Percentiles rank a stretch among this genome's conserved stretches.
Evolutionary conservation across 35 echinoderm and acorn worm genomes (phyloP).

Genomic region (Strongylocentrotus purpuratus): DNA sequence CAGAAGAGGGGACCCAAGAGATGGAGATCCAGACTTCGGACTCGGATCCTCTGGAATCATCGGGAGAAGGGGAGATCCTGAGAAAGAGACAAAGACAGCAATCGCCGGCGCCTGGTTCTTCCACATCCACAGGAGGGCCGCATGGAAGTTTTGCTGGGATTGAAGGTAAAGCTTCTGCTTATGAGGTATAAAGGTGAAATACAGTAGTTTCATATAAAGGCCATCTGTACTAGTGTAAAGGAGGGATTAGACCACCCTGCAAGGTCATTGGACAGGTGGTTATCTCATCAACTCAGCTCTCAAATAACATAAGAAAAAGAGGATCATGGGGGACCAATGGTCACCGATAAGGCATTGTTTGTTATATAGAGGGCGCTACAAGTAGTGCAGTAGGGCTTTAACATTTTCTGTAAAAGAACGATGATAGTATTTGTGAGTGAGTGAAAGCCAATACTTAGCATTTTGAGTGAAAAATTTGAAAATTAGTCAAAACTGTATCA

Average conservation of each 20-base stretch:
- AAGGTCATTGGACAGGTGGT: background rate
- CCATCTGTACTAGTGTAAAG: too few species aligned
- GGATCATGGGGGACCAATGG: too few species aligned
- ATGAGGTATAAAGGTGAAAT: background rate
- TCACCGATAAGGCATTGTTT: too few species aligned
- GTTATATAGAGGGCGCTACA: too few species aligned
- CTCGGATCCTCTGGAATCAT: slow-evolving; percentile 60
- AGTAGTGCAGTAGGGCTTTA: too few species aligned
- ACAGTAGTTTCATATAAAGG: background rate
- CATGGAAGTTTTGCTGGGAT: background rate
- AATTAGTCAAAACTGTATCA: too few species aligned
- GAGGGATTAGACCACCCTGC: too few species aligned
- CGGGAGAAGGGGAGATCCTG: slow-evolving; percentile 68
- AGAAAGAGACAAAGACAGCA: slow-evolving; percentile 70
- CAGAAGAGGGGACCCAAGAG: slow-evolving; percentile 6
- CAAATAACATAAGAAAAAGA: background rate
- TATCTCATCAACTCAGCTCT: background rate
- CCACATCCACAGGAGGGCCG: background rate
- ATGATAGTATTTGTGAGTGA: too few species aligned
- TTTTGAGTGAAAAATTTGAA: too few species aligned
- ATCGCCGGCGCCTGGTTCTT: slow-evolving; percentile 49
- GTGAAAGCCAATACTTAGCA: too few species aligned
- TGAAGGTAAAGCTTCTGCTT: background rate
- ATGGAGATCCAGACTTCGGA: slow-evolving; percentile 4
- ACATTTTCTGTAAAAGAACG: too few species aligned